A percentile compares a stretch with the other conserved stretches of the same genome.
These are phyloP conservation scores for Parambassis ranga DNA, from an alignment of 2,797 vertebrate species.

Conservation along the genomic window DNA sequence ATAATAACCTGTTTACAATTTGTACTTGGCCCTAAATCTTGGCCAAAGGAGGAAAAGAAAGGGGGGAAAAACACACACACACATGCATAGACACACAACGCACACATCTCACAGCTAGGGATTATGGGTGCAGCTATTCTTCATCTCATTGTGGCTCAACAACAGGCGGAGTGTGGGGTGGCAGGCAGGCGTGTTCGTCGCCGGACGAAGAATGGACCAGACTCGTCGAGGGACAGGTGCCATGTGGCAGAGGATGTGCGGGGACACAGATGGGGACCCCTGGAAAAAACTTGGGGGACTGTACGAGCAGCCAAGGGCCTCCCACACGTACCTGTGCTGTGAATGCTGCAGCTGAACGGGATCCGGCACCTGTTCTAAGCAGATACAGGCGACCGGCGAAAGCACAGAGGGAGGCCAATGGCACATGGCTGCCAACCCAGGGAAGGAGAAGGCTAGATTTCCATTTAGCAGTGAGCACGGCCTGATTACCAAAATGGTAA, in stretches of 20 bases:
- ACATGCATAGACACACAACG: conserved; percentile 8
- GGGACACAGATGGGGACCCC: conserved; percentile 83
- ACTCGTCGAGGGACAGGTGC: conserved; percentile 82
- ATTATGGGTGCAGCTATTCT: conserved; percentile 85
- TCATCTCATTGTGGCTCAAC: conserved; percentile 84
- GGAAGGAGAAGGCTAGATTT: conserved; percentile 77
- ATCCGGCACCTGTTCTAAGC: conserved; percentile 83
- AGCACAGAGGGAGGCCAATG: conserved; percentile 67
- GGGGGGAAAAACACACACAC: conserved; percentile 32
- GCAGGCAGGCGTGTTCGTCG: conserved; percentile 74
- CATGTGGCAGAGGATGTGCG: conserved; percentile 81
- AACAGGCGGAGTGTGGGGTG: conserved; percentile 80
- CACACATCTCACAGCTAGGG: conserved; percentile 77
- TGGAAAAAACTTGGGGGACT: conserved; percentile 83
- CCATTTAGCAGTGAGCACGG: conserved; percentile 68
- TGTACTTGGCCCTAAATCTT: conserved; percentile 79
- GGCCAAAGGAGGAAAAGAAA: conserved; percentile 65
- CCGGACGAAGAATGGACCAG: conserved; percentile 85
- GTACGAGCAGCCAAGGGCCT: conserved; percentile 76
- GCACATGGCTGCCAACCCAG: conserved; percentile 71
- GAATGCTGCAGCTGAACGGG: conserved; percentile 77
- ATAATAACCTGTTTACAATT: conserved; percentile 86
- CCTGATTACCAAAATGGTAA: conserved; percentile 70
- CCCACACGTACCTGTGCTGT: conserved; percentile 81
- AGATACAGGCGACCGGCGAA: conserved; percentile 79